phyloP scores from a whole-genome alignment of 2,113 vertebrate species.

The Ictalurus furcatus region DNA sequence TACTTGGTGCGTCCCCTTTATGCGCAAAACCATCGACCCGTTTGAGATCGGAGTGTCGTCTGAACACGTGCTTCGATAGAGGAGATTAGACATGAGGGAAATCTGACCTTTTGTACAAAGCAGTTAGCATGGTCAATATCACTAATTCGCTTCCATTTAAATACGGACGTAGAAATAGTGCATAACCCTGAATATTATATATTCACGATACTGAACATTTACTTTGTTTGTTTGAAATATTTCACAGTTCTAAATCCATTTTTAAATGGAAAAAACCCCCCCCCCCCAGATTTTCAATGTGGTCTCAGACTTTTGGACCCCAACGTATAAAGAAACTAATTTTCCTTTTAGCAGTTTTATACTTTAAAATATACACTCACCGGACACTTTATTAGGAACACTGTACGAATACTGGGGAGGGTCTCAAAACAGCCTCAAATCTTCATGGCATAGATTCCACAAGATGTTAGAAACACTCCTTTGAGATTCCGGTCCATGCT shows the following conservation, averaged over 20 bases:
- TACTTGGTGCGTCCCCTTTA: neutral
- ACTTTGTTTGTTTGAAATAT: neutral
- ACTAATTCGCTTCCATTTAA: neutral
- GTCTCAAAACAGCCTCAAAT: too few species aligned
- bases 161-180: neutral
- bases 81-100: too few species aligned
- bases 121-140: neutral
- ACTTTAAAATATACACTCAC: neutral
- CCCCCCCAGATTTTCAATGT: neutral
- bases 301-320: neutral
- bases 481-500: too few species aligned
- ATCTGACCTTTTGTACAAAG: too few species aligned
- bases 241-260: neutral
- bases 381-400: too few species aligned
- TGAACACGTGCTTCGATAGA: too few species aligned
- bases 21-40: neutral
- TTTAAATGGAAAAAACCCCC: too few species aligned
- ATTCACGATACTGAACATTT: neutral
- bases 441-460: too few species aligned
- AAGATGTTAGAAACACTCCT: too few species aligned
- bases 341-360: neutral
- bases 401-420: too few species aligned
- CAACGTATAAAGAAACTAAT: neutral
- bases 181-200: neutral
- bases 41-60: neutral